Percentiles rank a stretch among this genome's conserved stretches.
Conservation (phyloP, 2,888 invertebrate genomes). For the Eudasyphora cyanicolor region DNA sequence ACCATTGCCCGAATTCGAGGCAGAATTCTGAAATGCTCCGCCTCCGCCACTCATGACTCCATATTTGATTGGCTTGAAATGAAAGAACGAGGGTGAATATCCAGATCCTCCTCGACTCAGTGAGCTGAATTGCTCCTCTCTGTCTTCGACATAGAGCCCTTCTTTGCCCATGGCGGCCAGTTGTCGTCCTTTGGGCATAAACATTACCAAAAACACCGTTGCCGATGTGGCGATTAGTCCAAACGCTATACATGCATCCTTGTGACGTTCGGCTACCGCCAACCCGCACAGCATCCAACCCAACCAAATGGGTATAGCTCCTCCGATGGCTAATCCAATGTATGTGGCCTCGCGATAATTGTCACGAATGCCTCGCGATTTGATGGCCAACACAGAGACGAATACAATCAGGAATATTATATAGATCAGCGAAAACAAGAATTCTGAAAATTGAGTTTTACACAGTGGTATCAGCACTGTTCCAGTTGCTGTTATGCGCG, state of each 20-base stretch:
- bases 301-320: conserved; percentile 92
- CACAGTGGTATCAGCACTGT: conserved; percentile 81
- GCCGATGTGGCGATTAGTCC: conserved; percentile 92
- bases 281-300: conserved; percentile 92
- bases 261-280: conserved; percentile 88
- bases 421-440: conserved; percentile 89
- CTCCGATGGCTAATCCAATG: conserved; percentile 93
- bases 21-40: conserved; percentile 79
- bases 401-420: conserved; percentile 91
- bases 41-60: conserved; percentile 82
- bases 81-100: conserved; percentile 95
- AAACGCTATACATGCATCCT: conserved; percentile 93
- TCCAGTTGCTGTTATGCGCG: conserved; percentile 75
- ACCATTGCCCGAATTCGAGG: conserved; percentile 79
- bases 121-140: conserved; percentile 91
- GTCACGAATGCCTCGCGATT: conserved; percentile 93
- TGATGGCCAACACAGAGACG: conserved; percentile 91
- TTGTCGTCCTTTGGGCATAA: conserved; percentile 95
- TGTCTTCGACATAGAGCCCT: conserved; percentile 89
- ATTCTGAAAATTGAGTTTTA: conserved; percentile 86
- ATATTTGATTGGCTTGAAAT: conserved; percentile 93
- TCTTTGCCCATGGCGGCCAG: conserved; percentile 95
- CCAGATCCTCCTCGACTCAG: conserved; percentile 89
- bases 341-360: conserved; percentile 96
- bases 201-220: conserved; percentile 95